A percentile compares a stretch with the other conserved stretches of the same genome.
These are phyloP conservation scores for Aptenodytes patagonicus DNA, from an alignment of 2,113 vertebrate genomes.

Conservation along the genomic window DNA sequence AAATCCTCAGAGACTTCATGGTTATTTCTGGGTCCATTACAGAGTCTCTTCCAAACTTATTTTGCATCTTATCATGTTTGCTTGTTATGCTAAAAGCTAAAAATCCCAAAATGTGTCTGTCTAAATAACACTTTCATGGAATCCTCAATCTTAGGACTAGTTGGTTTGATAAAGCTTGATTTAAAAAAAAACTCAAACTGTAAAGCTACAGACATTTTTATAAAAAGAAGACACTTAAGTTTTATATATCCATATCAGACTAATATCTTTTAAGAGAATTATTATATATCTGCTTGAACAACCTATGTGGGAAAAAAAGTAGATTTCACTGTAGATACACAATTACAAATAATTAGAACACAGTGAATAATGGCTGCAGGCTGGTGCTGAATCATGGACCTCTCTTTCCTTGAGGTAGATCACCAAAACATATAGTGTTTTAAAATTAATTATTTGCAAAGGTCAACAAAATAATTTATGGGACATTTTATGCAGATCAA, in stretches of 20 bases:
- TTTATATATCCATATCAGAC: not conserved
- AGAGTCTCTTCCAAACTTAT: not conserved
- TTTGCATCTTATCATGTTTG: not conserved
- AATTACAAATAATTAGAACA: not conserved
- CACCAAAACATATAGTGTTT: not conserved
- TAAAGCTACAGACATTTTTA: not conserved
- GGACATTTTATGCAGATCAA: conserved; percentile 34
- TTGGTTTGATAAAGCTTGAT: not conserved
- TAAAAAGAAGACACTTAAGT: not conserved
- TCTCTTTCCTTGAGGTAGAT: not conserved
- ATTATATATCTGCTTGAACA: not conserved
- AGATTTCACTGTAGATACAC: not conserved
- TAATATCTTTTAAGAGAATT: not conserved
- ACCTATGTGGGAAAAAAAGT: not conserved
- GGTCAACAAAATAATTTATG: conserved; percentile 53
- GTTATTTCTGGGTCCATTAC: not conserved
- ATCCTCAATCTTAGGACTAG: not conserved
- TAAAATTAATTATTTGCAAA: conserved; percentile 57
- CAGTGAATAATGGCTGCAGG: not conserved
- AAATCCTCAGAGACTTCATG: not conserved
- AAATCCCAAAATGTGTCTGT: not conserved
- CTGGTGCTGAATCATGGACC: not conserved
- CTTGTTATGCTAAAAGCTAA: not conserved
- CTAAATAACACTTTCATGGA: not conserved
- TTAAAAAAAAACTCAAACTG: not conserved